phyloP scores from a whole-genome alignment of 2,888 invertebrate genomes.

The Drosophila infuscata region DNA sequence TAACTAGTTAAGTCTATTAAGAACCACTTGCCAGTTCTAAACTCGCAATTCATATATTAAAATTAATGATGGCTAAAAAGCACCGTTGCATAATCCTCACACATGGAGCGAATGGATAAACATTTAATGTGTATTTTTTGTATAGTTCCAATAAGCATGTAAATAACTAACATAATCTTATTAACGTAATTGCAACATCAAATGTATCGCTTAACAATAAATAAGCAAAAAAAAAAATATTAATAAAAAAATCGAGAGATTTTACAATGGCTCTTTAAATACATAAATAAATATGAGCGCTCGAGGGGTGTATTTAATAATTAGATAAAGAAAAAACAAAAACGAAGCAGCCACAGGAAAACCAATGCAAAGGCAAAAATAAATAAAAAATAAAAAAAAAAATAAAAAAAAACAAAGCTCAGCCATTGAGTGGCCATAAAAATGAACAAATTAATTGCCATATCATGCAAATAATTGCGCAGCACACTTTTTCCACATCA shows the following conservation, averaged over 20 bases:
- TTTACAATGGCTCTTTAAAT: slow-evolving; percentile 50
- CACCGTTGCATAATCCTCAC: slow-evolving; percentile 6
- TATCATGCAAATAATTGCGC: slow-evolving; percentile 67
- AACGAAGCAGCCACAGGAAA: slow-evolving; percentile 15
- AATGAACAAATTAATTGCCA: slow-evolving; percentile 71
- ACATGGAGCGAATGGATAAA: slow-evolving; percentile 39
- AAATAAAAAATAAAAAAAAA: slow-evolving; percentile 17
- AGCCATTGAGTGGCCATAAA: slow-evolving; percentile 46
- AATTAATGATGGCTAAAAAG: slow-evolving; percentile 9
- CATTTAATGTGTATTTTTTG: slow-evolving; percentile 66
- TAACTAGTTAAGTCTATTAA: slow-evolving; percentile 18
- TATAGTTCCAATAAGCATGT: slow-evolving; percentile 57
- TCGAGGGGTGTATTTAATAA: slow-evolving; percentile 48
- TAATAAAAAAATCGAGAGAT: slow-evolving; percentile 11
- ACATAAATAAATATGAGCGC: slow-evolving; percentile 46
- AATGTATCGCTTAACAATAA: slow-evolving; percentile 43
- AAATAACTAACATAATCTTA: slow-evolving; percentile 65
- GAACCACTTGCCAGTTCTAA: slow-evolving; percentile 40
- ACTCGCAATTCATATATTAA: slow-evolving; percentile 31
- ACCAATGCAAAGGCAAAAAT: slow-evolving; percentile 14
- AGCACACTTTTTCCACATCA: slow-evolving; percentile 44
- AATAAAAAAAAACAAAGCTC: slow-evolving; percentile 2
- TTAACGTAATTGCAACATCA: slow-evolving; percentile 59
- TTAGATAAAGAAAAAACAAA: slow-evolving; percentile 44
- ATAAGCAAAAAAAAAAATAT: slow-evolving; percentile 5